A percentile compares a stretch with the other conserved stretches of the same genome.
Conservation (phyloP, 2,888 invertebrate species). For the Criorhina ranunculi region DNA sequence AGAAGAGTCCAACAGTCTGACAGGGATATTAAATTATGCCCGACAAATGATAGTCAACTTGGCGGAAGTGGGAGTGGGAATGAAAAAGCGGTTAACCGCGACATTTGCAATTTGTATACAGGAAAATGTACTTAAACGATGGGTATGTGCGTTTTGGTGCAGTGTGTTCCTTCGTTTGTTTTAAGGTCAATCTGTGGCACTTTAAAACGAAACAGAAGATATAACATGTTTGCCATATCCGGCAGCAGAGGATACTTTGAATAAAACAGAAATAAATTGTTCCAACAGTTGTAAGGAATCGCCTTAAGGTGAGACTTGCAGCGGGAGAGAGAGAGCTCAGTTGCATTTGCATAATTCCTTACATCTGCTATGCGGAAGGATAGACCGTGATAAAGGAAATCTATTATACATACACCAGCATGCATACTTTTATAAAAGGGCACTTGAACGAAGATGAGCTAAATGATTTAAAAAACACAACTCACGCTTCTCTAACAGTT, state of each 20-base stretch:
- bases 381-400: too few relatives aligned
- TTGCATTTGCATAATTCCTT: conserved; percentile 51
- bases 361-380: neutral
- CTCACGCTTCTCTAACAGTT: too few relatives aligned
- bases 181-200: conserved; percentile 35
- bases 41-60: conserved; percentile 36
- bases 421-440: too few relatives aligned
- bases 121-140: conserved; percentile 38
- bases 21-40: conserved; percentile 60
- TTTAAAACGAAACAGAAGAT: neutral
- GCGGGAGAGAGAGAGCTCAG: neutral
- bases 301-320: conserved; percentile 37
- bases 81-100: conserved; percentile 47
- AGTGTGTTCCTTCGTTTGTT: neutral
- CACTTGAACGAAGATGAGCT: too few relatives aligned
- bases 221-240: conserved; percentile 12
- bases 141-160: conserved; percentile 21
- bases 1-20: conserved; percentile 51
- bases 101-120: conserved; percentile 61
- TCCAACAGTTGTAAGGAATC: conserved; percentile 47
- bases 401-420: too few relatives aligned
- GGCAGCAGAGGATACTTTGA: conserved; percentile 17
- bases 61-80: neutral
- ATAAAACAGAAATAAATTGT: conserved; percentile 55
- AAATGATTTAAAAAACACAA: too few relatives aligned